Conservation (phyloP, 2,888 invertebrate species). For the Lasioglossum lativentre region DNA sequence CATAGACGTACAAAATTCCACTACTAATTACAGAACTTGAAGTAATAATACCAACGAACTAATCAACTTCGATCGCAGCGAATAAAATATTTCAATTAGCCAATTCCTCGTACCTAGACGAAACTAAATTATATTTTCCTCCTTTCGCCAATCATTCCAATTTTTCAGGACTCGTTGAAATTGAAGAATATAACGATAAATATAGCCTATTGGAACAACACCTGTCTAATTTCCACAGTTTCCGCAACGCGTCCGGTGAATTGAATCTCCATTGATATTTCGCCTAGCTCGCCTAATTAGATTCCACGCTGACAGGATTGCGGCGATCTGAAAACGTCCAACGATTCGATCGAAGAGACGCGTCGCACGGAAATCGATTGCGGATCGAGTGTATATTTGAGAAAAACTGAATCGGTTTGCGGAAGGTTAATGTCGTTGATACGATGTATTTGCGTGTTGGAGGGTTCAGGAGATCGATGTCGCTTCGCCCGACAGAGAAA, state of each 20-base stretch:
- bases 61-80: neutral
- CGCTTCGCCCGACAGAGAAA: conserved; percentile 17
- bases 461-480: conserved; percentile 11
- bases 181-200: neutral
- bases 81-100: neutral
- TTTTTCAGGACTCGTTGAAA: neutral
- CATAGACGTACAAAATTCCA: neutral
- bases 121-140: too few species aligned
- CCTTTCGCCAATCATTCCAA: neutral
- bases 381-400: neutral
- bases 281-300: neutral
- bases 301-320: conserved; percentile 9
- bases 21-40: neutral
- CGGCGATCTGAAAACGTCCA: conserved; percentile 13
- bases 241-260: too few species aligned
- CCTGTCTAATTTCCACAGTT: neutral
- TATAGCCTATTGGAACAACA: neutral
- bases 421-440: conserved; percentile 26
- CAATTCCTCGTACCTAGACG: neutral
- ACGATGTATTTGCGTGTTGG: conserved; percentile 35
- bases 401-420: conserved; percentile 11
- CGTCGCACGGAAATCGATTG: neutral
- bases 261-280: neutral
- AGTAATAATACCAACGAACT: neutral
- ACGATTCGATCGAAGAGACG: neutral